Evolutionary conservation across 2,113 vertebrate genomes (phyloP), one percentile per base, ranked within the genome.

Genomic region (Axis porcinus): DNA sequence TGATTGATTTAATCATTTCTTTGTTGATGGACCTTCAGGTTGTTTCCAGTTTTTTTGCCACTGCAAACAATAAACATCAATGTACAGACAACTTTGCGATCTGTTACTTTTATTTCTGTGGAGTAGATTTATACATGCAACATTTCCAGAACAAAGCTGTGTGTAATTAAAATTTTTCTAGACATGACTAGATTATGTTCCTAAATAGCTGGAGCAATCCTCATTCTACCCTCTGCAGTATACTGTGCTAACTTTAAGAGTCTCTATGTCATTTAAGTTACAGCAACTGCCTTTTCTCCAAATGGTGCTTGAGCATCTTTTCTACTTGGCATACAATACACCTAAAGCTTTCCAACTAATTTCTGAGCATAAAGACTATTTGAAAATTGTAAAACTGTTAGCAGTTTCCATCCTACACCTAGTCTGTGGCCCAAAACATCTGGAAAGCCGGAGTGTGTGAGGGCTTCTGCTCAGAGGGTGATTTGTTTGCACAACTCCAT

Each of bases 51-150:
- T 82, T 96, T 62, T 62, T 70, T 33, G 13, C 81, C 27, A 47
- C 60, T 89, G 55, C 52, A 93, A 91, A 94, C 85, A 97, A 96
- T 97, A 97, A 97, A 97, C 40, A 28, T 30, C 57, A 19, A 60
- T 92, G 27, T 70, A 62, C 7, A n/a, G 36, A 90, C 17, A 76
- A 36, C n/a, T 55, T 19, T 23, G 9, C 16, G 14, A 21, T 58
- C 23, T 85, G 50, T 36, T 94, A 43, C 25, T 97, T 97, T 94
- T 83, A 78, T 86, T 97, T 95, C 88, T 74, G 25, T 58, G 87
- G 82, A 67, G 58, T 21, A 57, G 16, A 76, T 50, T 87, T 11
- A 15, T 27, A 83, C 11, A 4, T 25, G 74, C 33, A 36, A 33
- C 67, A 25, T 82, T 91, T 79, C 40, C 30, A 33, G 14, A 74